Evolutionary conservation across 2,797 vertebrate genomes (phyloP), one percentile per base, ranked within the genome.

Genomic region (Anableps anableps): DNA sequence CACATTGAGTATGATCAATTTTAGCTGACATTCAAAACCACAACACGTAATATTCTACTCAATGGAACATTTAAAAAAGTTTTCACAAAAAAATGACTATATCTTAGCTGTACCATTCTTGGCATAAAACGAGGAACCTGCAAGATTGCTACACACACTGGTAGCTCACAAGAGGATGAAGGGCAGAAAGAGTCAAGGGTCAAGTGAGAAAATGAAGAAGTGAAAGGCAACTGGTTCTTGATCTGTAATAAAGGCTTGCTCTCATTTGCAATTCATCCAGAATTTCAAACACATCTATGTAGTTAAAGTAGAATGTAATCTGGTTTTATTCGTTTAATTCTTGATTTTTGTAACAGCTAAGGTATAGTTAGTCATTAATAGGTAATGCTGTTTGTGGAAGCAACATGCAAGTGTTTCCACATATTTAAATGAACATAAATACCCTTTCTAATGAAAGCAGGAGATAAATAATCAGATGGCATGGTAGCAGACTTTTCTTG

Each of bases 61-160:
- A 71, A 7, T 36, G 2, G 43, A 10, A 60, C 47, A 36, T 58
- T 73, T 31, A 2, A 55, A 81, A 31, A 16, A 64, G 58, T n/a
- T 19, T 60, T 81, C 58, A 19, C 13, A 77, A 26, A 81, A 89
- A 93, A 93, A 77, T 83, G 77, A 91, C 91, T 81, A 53, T 78
- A 45, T 93, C 91, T 91, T 93, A 87, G 94, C 71, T 23, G 1
- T 53, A 64, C 9, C 55, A 62, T 5, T 79, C 36, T 26, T 31
- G 48, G 0, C 2, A 45, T 76, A 87, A 89, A 92, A 88, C 66
- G 72, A 80, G 90, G 91, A 94, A 91, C 82, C 85, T 83, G 77
- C 77, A 72, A 7, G 45, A 36, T n/a, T 84, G 70, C n/a, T 74
- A 58, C 55, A 58, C 10, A 14, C 58, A 60, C 48, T 70, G 70